Conservation (phyloP, 2,797 vertebrate species). For the Hydrocynus forskahlii region DNA sequence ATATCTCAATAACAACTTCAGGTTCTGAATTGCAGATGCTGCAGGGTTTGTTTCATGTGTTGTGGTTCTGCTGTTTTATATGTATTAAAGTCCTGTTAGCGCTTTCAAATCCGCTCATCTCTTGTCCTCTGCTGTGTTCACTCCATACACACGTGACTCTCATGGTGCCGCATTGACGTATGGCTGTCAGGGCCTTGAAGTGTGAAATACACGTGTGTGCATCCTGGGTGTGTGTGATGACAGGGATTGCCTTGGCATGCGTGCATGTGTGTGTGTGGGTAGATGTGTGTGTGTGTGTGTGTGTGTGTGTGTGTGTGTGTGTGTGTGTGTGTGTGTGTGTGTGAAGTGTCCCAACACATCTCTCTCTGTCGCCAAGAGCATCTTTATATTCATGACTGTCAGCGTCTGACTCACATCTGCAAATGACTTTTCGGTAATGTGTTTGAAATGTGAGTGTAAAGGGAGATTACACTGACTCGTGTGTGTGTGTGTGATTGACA, state of each 20-base stretch:
- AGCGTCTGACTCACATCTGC: slow-evolving; percentile 42
- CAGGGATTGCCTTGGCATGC: slow-evolving; percentile 54
- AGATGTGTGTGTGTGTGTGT: too few species aligned
- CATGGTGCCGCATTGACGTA: slow-evolving; percentile 42
- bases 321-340: slow-evolving; percentile 4
- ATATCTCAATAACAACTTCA: neutral
- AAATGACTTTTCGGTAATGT: slow-evolving; percentile 53
- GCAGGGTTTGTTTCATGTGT: neutral
- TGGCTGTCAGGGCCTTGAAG: slow-evolving; percentile 58
- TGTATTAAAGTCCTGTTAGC: slow-evolving; percentile 24
- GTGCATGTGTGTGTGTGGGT: too few species aligned
- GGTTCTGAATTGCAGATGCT: slow-evolving; percentile 15
- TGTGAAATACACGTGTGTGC: slow-evolving; percentile 69
- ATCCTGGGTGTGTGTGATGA: slow-evolving; percentile 54
- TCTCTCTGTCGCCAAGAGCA: slow-evolving; percentile 53
- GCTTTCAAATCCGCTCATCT: neutral
- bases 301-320: too few species aligned
- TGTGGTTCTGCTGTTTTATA: slow-evolving; percentile 10
- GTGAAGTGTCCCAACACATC: slow-evolving; percentile 31
- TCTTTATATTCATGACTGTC: slow-evolving; percentile 66
- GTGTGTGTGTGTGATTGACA: slow-evolving; percentile 71
- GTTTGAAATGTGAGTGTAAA: slow-evolving; percentile 32
- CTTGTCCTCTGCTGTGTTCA: neutral
- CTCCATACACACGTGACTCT: neutral
- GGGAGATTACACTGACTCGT: slow-evolving; percentile 24